Evolutionary conservation across 2,888 invertebrate species (phyloP).

Genomic region (Mimachlamys varia): DNA sequence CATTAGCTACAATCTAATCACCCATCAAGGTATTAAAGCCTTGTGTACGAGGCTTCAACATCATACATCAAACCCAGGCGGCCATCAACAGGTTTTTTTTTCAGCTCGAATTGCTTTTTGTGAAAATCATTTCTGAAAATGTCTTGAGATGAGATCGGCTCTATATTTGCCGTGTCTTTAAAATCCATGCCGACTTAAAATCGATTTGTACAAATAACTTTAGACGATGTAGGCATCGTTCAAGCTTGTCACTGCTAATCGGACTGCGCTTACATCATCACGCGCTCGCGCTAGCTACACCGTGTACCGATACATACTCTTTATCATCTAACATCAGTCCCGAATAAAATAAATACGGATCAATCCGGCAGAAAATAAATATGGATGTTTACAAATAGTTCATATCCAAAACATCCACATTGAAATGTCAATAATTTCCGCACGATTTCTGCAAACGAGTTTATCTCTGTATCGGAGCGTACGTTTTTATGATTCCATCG

Average conservation of each 20-base stretch:
- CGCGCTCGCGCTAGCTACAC: neutral
- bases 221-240: neutral
- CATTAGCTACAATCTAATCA: neutral
- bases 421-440: conserved; percentile 10
- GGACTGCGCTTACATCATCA: neutral
- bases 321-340: conserved; percentile 11
- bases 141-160: neutral
- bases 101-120: neutral
- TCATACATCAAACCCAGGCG: neutral
- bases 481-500: neutral
- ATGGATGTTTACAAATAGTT: conserved; percentile 10
- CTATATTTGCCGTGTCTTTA: neutral
- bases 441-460: neutral
- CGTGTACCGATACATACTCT: conserved; percentile 5
- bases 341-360: conserved; percentile 27
- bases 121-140: conserved; percentile 9
- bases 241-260: neutral
- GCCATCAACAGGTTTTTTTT: neutral
- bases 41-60: neutral
- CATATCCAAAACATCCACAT: neutral
- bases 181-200: neutral
- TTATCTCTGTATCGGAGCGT: neutral
- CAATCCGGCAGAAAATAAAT: conserved; percentile 9
- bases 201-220: conserved; percentile 4
- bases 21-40: neutral